Conservation (phyloP, 2,797 vertebrate genomes). For the Onychomys arenicola region DNA sequence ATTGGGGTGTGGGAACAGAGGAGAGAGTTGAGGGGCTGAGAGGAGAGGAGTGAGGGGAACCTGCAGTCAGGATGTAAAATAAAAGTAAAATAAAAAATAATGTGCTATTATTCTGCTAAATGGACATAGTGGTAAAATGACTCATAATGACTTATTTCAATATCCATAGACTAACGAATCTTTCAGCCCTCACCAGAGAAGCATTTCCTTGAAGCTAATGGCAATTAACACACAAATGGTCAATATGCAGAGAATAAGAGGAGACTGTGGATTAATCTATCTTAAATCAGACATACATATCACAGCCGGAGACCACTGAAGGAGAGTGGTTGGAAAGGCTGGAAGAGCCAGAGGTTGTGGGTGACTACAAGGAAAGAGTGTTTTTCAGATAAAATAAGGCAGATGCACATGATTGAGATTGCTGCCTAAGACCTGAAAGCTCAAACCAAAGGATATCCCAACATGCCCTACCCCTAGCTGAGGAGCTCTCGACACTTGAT, state of each 20-base stretch:
- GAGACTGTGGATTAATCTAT: neutral
- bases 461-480: neutral
- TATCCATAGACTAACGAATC: neutral
- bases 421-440: neutral
- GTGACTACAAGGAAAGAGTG: neutral
- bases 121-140: neutral
- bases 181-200: neutral
- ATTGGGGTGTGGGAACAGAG: neutral
- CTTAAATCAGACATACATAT: neutral
- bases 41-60: neutral
- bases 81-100: neutral
- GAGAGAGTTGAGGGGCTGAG: neutral
- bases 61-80: neutral
- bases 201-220: neutral
- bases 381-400: neutral
- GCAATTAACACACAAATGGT: neutral
- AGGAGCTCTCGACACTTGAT: neutral
- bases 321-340: too few relatives aligned
- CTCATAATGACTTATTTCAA: too few relatives aligned
- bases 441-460: neutral
- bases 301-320: neutral
- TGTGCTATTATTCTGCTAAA: neutral
- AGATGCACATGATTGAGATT: neutral
- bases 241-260: neutral
- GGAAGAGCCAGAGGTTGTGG: neutral